A percentile compares a stretch with the other conserved stretches of the same genome.
phyloP scores from a whole-genome alignment of 2,113 vertebrate species.

The Shinisaurus crocodilurus region DNA sequence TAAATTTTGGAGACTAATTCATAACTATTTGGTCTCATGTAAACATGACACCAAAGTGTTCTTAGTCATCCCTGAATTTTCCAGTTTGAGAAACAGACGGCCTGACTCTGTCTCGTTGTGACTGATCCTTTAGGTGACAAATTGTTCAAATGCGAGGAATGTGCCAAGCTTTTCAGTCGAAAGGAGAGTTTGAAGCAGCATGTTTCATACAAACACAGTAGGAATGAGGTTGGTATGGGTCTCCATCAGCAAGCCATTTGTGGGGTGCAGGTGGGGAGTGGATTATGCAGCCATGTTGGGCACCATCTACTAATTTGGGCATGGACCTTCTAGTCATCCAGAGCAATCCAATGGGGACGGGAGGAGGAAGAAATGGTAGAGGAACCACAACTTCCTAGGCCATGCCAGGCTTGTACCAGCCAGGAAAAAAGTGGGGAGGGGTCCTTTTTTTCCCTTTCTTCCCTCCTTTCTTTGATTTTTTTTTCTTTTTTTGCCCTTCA shows the following conservation, averaged over 20 bases:
- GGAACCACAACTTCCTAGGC: not conserved
- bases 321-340: not conserved
- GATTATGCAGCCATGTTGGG: not conserved
- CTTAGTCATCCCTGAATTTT: conserved; percentile 38
- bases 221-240: conserved; percentile 83
- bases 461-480: not conserved
- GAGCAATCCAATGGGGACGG: not conserved
- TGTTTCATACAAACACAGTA: conserved; percentile 99
- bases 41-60: not conserved
- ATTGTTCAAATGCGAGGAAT: conserved; percentile 97
- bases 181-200: conserved; percentile 99
- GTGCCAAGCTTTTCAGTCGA: conserved; percentile 97
- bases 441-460: too few relatives aligned
- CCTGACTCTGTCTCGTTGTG: conserved; percentile 39
- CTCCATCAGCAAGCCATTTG: not conserved
- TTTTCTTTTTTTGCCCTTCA: not conserved
- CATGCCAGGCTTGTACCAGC: not conserved
- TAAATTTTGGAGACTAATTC: not conserved
- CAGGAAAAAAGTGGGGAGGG: too few relatives aligned
- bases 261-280: not conserved
- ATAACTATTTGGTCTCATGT: not conserved
- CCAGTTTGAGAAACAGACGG: conserved; percentile 25
- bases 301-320: not conserved
- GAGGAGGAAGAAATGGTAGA: not conserved
- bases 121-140: conserved; percentile 87